These are phyloP conservation scores for Trissoscelio sp. DNA, from an alignment of 2,888 invertebrate species.

Conservation along the genomic window DNA sequence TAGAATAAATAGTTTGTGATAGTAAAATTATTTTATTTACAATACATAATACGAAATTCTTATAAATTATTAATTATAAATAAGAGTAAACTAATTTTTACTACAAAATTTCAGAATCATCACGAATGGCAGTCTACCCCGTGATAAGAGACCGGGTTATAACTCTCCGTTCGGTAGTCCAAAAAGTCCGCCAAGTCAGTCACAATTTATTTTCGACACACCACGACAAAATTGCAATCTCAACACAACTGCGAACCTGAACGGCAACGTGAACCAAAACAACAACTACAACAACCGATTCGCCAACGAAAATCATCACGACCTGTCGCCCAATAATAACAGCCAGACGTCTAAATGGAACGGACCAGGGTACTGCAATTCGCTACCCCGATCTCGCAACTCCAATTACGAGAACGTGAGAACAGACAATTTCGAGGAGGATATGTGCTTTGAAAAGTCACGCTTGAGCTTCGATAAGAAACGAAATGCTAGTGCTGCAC, in stretches of 20 bases:
- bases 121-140: slow-evolving; percentile 94
- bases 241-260: slow-evolving; percentile 62
- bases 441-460: slow-evolving; percentile 70
- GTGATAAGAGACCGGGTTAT: slow-evolving; percentile 85
- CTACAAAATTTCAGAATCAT: slow-evolving; percentile 87
- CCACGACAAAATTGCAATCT: slow-evolving; percentile 76
- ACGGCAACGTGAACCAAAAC: slow-evolving; percentile 61
- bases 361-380: slow-evolving; percentile 71
- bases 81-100: too few species aligned
- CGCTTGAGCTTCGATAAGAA: slow-evolving; percentile 52
- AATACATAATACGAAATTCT: too few species aligned
- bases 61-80: too few species aligned
- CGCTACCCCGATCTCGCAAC: slow-evolving; percentile 75
- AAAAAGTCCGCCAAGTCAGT: slow-evolving; percentile 78
- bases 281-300: slow-evolving; percentile 53
- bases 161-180: slow-evolving; percentile 81
- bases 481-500: slow-evolving; percentile 71
- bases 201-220: slow-evolving; percentile 82
- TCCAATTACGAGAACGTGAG: slow-evolving; percentile 79
- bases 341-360: slow-evolving; percentile 74
- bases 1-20: too few species aligned
- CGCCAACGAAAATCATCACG: slow-evolving; percentile 41
- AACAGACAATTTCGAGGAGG: slow-evolving; percentile 63
- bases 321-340: slow-evolving; percentile 77
- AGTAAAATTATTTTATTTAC: too few species aligned